Evolutionary conservation across 2,888 invertebrate species (phyloP), one percentile per base, ranked within the genome.

Genomic region (Drosophila antonietae): DNA sequence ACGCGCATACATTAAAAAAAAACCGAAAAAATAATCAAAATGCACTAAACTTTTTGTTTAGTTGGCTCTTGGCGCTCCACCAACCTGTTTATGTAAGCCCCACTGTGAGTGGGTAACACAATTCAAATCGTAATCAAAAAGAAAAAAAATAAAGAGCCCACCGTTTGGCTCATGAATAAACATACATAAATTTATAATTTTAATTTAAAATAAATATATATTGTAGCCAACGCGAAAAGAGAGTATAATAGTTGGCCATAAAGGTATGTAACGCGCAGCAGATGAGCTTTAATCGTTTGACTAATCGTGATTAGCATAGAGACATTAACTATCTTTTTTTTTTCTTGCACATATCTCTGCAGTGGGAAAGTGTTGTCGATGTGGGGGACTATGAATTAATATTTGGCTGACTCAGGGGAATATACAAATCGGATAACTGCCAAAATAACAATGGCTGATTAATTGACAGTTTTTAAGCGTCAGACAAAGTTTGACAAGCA

Each of bases 31-130:
- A 51, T 51, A 86, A 84, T 83, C 73, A 73, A 90, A 84, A 83
- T 84, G 84, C 90, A 90, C 86, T 88, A 85, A 78, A 88, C 72
- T 69, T 86, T 88, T 85, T 81, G 72, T 73, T 76, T 89, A 81
- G 82, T 73, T 81, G 55, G 60, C 60, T 60, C 66, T 47, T 23
- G 37, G 46, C 20, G 47, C 49, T 39, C n/a, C 57, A 57, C 67
- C 52, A 69, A 73, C 68, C 66, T 61, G 78, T 73, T 84, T 80
- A 83, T 77, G 78, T 73, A 81, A 83, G 59, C 64, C 64, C 62
- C 43, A 56, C 66, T 66, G 51, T 44, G 64, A 64, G 69, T 70
- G 59, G 77, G 61, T 47, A 69, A 62, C 72, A 67, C 63, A 70
- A 57, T 63, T 63, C 66, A 83, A 78, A 69, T 55, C 47, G 23